These are phyloP conservation scores for Drosophila anceps DNA, from an alignment of 2,888 invertebrate species.

Conservation along the genomic window DNA sequence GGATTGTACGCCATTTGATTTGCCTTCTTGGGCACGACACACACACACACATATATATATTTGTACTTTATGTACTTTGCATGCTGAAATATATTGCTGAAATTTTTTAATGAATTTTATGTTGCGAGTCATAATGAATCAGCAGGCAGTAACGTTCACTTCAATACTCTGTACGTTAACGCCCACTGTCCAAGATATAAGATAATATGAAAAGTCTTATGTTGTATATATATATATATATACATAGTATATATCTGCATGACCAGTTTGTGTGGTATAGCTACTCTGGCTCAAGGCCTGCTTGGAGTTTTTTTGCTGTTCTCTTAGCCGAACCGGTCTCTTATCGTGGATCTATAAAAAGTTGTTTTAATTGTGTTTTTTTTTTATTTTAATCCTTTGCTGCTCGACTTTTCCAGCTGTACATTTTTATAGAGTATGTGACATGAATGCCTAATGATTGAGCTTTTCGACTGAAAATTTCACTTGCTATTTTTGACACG, in stretches of 20 bases:
- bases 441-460: constrained; percentile 56
- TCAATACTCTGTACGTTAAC: constrained; percentile 3
- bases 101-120: constrained; percentile 9
- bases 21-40: constrained; percentile 42
- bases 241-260: constrained; percentile 30
- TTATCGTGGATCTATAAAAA: constrained; percentile 61
- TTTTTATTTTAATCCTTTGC: constrained; percentile 50
- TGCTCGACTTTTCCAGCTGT: constrained; percentile 56
- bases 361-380: constrained; percentile 35
- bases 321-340: constrained; percentile 61
- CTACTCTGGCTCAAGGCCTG: constrained; percentile 38
- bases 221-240: constrained; percentile 26
- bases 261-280: constrained; percentile 33
- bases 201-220: constrained; percentile 38
- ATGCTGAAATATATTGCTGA: constrained; percentile 29
- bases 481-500: constrained; percentile 56
- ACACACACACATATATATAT: neutral
- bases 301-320: constrained; percentile 37
- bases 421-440: constrained; percentile 26
- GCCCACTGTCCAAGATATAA: constrained; percentile 14
- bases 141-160: constrained; percentile 19
- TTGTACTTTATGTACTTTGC: neutral
- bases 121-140: constrained; percentile 5
- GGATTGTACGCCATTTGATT: constrained; percentile 31
- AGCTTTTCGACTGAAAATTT: constrained; percentile 34